These are phyloP conservation scores for Paracyclopina nana DNA, from an alignment of 1,140 invertebrate genomes.

Conservation along the genomic window DNA sequence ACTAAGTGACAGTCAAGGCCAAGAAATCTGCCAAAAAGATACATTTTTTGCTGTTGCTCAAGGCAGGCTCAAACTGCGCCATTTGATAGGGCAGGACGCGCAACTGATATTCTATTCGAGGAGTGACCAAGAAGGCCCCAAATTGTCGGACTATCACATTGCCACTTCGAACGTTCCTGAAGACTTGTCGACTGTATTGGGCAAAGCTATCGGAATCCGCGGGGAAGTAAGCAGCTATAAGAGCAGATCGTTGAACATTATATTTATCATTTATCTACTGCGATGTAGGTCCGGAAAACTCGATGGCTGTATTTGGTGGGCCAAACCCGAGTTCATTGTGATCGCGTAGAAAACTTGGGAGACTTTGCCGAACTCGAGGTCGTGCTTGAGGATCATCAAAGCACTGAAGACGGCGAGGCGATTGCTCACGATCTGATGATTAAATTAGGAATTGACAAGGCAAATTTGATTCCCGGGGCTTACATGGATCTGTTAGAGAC, in stretches of 20 bases:
- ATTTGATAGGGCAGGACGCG: constrained; percentile 19
- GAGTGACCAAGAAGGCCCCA: constrained; percentile 43
- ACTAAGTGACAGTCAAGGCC: neutral
- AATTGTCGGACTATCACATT: constrained; percentile 41
- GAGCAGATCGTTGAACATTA: constrained; percentile 23
- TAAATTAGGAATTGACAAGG: constrained; percentile 40
- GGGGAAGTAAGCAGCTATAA: constrained; percentile 16
- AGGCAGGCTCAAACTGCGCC: neutral
- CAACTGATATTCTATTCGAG: constrained; percentile 58
- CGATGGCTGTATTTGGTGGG: constrained; percentile 52
- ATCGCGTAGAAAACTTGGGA: constrained; percentile 56
- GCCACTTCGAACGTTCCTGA: constrained; percentile 30
- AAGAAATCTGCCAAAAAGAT: neutral
- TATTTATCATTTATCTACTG: constrained; percentile 30
- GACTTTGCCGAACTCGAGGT: constrained; percentile 74
- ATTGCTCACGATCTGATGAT: constrained; percentile 46
- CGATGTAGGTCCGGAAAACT: constrained; percentile 44
- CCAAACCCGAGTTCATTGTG: constrained; percentile 71
- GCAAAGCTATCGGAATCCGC: constrained; percentile 17
- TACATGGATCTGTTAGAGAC: constrained; percentile 42
- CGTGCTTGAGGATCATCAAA: constrained; percentile 41
- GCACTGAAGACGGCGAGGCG: constrained; percentile 41
- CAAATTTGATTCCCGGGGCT: constrained; percentile 47
- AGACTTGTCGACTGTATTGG: constrained; percentile 21
- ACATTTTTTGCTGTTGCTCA: neutral